A percentile compares a stretch with the other conserved stretches of the same genome.
Evolutionary conservation across 2,113 vertebrate genomes (phyloP).

Genomic region (Rhinoptilus africanus): DNA sequence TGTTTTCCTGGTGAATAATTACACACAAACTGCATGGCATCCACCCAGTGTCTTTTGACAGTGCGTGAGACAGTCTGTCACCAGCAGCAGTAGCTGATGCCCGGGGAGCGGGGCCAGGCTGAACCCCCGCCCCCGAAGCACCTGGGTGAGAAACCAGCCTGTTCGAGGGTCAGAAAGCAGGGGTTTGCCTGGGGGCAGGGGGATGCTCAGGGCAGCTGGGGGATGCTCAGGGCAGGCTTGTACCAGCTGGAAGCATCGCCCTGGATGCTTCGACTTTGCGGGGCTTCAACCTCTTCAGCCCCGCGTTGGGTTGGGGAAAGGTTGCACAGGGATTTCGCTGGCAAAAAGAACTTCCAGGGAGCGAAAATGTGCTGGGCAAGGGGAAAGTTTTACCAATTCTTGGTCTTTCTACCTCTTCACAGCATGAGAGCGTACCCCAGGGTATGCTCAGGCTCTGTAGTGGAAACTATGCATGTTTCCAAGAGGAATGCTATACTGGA

Average conservation of each 20-base stretch:
- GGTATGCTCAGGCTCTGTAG: background rate
- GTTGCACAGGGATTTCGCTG: background rate
- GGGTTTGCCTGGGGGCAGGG: background rate
- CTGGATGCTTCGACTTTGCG: background rate
- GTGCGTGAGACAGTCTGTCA: background rate
- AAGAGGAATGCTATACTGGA: background rate
- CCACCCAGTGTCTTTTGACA: background rate
- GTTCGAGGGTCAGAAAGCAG: background rate
- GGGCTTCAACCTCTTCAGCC: background rate
- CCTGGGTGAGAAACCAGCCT: background rate
- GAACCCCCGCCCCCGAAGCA: background rate
- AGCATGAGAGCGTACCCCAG: accelerated
- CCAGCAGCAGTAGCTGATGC: background rate
- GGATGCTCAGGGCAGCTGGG: background rate
- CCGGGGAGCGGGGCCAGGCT: accelerated
- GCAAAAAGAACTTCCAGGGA: background rate
- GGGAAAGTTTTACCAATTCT: accelerated
- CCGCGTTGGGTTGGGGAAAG: accelerated
- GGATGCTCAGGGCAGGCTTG: background rate
- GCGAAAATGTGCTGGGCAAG: background rate
- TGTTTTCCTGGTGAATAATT: background rate
- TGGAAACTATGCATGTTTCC: background rate
- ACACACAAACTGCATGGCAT: background rate
- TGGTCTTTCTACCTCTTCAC: background rate
- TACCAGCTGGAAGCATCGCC: background rate